Evolutionary conservation across 1,140 invertebrate species (phyloP).

Genomic region (Aphaenogaster floridana): DNA sequence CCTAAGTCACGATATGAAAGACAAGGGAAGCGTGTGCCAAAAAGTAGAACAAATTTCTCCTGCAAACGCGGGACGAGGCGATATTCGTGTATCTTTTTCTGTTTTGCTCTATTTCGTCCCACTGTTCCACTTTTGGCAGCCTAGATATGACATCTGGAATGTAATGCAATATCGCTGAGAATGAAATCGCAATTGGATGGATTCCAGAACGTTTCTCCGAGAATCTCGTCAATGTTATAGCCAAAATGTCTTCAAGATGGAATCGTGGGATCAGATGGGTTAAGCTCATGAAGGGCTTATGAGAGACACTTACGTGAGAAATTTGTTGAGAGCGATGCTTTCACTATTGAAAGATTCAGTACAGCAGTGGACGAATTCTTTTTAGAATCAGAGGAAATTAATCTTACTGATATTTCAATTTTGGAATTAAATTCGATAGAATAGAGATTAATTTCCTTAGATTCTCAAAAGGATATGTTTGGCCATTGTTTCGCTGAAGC

Average conservation of each 20-base stretch:
- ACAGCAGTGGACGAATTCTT: not conserved
- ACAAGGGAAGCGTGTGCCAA: conserved; percentile 75
- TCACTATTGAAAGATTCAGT: conserved; percentile 8
- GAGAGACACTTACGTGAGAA: not conserved
- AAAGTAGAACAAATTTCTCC: conserved; percentile 60
- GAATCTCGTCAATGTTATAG: not conserved
- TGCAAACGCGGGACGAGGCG: not conserved
- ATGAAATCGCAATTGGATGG: conserved; percentile 4
- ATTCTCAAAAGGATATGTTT: not conserved
- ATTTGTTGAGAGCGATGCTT: not conserved
- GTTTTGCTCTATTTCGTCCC: not conserved
- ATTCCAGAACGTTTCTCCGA: not conserved
- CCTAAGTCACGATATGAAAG: conserved; percentile 7
- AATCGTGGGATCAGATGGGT: not conserved
- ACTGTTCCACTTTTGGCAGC: conserved; percentile 1
- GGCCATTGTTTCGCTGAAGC: not conserved
- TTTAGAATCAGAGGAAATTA: not conserved
- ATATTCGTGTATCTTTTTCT: not conserved
- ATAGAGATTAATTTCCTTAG: conserved; percentile 6
- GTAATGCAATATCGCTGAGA: not conserved
- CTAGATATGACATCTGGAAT: not conserved
- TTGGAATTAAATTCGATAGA: not conserved
- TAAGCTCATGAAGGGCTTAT: not conserved
- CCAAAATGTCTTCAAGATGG: not conserved
- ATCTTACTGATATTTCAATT: not conserved